Evolutionary conservation across 35 echinoderm and acorn worm species (phyloP).

Genomic region (Ophioderma brevispina): DNA sequence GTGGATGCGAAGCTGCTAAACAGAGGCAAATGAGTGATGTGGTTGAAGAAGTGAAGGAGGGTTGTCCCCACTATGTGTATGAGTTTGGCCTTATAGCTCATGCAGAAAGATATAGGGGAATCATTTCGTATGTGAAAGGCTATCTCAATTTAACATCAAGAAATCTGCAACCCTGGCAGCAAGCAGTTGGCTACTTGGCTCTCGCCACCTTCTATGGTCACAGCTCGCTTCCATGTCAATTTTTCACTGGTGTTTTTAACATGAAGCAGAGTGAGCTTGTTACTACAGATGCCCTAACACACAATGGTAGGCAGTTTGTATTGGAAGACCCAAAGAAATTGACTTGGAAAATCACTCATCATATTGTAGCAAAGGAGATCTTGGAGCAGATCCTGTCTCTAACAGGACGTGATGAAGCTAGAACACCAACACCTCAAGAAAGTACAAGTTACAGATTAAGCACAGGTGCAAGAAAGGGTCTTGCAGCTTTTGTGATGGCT

Average conservation of each 20-base stretch:
- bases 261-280: slow-evolving; percentile 12
- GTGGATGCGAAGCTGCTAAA: background rate
- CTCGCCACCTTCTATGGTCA: slow-evolving; percentile 43
- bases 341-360: slow-evolving; percentile 45
- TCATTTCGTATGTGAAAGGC: slow-evolving; percentile 35
- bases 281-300: background rate
- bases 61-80: slow-evolving; percentile 11
- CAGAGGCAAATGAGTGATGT: background rate
- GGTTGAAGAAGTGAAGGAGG: background rate
- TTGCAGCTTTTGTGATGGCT: background rate
- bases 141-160: background rate
- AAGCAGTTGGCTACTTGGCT: slow-evolving; percentile 31
- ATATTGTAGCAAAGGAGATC: slow-evolving; percentile 53
- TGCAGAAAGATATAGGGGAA: background rate
- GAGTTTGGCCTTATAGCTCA: slow-evolving; percentile 47
- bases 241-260: slow-evolving; percentile 29
- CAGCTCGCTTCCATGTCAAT: slow-evolving; percentile 13
- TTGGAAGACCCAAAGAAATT: background rate
- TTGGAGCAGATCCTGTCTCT: slow-evolving; percentile 27
- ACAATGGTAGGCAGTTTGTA: slow-evolving; percentile 11
- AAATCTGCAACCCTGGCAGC: slow-evolving; percentile 3
- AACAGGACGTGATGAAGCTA: too few species aligned
- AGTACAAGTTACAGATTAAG: background rate
- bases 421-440: background rate
- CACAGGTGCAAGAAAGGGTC: background rate